These are phyloP conservation scores for Heliconius charithonia DNA, from an alignment of 2,888 invertebrate species.

Conservation along the genomic window DNA sequence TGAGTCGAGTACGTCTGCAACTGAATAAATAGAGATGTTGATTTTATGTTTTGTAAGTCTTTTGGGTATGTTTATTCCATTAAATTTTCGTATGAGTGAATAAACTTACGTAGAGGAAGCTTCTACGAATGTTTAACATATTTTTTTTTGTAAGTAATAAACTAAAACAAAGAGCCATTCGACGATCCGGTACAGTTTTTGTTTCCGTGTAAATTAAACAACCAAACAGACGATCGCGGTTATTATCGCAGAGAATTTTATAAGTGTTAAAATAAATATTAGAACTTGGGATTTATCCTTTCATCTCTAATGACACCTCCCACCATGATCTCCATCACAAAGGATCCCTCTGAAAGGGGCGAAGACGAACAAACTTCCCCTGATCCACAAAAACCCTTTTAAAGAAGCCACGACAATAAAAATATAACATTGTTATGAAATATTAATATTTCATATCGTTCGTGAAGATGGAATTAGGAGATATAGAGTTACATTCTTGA, in stretches of 20 bases:
- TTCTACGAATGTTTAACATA: constrained; percentile 23
- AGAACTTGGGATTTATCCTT: constrained; percentile 45
- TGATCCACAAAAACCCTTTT: constrained; percentile 49
- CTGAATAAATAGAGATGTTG: constrained; percentile 67
- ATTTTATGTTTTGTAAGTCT: constrained; percentile 65
- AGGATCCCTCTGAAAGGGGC: constrained; percentile 21
- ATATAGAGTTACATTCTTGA: constrained; percentile 78
- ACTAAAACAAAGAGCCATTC: constrained; percentile 40
- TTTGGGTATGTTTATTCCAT: constrained; percentile 41
- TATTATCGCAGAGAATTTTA: constrained; percentile 44
- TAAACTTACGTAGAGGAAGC: constrained; percentile 14
- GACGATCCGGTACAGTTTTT: constrained; percentile 15
- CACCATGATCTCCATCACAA: constrained; percentile 47
- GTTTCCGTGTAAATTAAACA: constrained; percentile 37
- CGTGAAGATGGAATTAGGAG: constrained; percentile 68
- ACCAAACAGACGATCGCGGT: constrained; percentile 41
- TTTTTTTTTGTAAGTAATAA: constrained; percentile 32
- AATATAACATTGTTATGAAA: constrained; percentile 71
- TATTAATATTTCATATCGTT: constrained; percentile 76
- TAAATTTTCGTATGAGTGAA: constrained; percentile 2
- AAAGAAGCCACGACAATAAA: constrained; percentile 75
- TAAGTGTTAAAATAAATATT: constrained; percentile 45
- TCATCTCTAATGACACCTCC: constrained; percentile 58
- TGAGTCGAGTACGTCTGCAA: constrained; percentile 59
- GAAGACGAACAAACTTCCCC: not conserved